Percentiles rank a stretch among this genome's conserved stretches.
Conservation (phyloP, 2,888 invertebrate species). For the Hermaeophaga mercurialis region DNA sequence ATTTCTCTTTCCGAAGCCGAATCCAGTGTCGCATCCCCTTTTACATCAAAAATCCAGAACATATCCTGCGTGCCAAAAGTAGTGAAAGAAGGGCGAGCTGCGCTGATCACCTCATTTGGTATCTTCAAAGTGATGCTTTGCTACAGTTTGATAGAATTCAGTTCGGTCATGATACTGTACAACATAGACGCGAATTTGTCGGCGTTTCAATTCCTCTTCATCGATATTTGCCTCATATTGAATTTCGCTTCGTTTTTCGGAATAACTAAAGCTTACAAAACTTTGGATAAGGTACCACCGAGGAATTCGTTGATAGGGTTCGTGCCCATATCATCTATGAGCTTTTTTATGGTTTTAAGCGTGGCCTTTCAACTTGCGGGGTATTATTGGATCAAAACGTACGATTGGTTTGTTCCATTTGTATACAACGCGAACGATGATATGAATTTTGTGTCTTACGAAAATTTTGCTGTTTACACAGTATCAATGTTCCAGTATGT, state of each 20-base stretch:
- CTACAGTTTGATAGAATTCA: constrained; percentile 90
- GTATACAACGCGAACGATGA: constrained; percentile 49
- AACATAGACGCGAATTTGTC: constrained; percentile 67
- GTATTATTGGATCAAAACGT: constrained; percentile 60
- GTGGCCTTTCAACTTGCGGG: constrained; percentile 58
- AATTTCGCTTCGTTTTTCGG: constrained; percentile 70
- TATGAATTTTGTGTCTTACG: constrained; percentile 56
- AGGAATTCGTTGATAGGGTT: constrained; percentile 61
- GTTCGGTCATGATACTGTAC: constrained; percentile 88
- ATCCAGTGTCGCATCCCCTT: constrained; percentile 92
- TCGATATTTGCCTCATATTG: constrained; percentile 68
- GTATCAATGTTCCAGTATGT: constrained; percentile 71
- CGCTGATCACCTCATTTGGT: constrained; percentile 94
- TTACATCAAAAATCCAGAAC: constrained; percentile 84
- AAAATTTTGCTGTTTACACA: constrained; percentile 68
- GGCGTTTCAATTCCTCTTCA: constrained; percentile 69
- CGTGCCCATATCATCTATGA: constrained; percentile 61
- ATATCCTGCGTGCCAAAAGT: constrained; percentile 84
- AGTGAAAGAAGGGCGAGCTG: constrained; percentile 87
- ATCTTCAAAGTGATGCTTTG: constrained; percentile 98
- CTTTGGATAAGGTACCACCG: constrained; percentile 61
- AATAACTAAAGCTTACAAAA: constrained; percentile 62
- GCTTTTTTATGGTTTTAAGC: constrained; percentile 60
- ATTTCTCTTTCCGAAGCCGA: constrained; percentile 91
- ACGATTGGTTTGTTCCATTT: constrained; percentile 64